These are phyloP conservation scores for Apis dorsata DNA, from an alignment of 1,140 invertebrate genomes.

Conservation along the genomic window DNA sequence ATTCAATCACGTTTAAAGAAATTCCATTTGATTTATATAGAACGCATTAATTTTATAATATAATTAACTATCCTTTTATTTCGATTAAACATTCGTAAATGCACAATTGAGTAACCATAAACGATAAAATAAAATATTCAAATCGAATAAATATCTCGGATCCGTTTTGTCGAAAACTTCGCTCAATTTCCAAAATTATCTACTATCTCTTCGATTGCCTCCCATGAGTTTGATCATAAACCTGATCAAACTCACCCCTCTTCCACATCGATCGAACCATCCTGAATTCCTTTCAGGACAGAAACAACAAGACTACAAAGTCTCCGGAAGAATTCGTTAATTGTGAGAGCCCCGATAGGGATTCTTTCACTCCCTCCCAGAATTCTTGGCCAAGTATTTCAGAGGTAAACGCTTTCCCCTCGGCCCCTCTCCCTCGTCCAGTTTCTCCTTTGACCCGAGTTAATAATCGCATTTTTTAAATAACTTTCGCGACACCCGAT, in stretches of 20 bases:
- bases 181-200: neutral
- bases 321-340: neutral
- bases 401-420: neutral
- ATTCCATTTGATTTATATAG: neutral
- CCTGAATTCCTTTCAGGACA: neutral
- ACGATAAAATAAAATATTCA: too few relatives aligned
- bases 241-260: neutral
- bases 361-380: neutral
- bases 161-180: too few relatives aligned
- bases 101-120: too few relatives aligned
- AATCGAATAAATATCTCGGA: too few relatives aligned
- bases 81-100: too few relatives aligned
- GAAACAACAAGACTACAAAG: constrained; percentile 10
- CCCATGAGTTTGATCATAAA: neutral
- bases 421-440: too few relatives aligned
- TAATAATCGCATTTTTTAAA: constrained; percentile 40
- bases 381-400: constrained; percentile 13
- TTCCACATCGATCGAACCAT: neutral
- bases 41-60: too few relatives aligned
- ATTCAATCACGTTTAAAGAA: neutral
- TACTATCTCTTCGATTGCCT: too few relatives aligned
- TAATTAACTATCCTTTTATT: too few relatives aligned
- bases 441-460: neutral
- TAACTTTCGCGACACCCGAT: constrained; percentile 1
- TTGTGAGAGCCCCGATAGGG: neutral